A percentile compares a stretch with the other conserved stretches of the same genome.
Conservation (phyloP, 2,797 vertebrate genomes). For the Steatocranus sp. region DNA sequence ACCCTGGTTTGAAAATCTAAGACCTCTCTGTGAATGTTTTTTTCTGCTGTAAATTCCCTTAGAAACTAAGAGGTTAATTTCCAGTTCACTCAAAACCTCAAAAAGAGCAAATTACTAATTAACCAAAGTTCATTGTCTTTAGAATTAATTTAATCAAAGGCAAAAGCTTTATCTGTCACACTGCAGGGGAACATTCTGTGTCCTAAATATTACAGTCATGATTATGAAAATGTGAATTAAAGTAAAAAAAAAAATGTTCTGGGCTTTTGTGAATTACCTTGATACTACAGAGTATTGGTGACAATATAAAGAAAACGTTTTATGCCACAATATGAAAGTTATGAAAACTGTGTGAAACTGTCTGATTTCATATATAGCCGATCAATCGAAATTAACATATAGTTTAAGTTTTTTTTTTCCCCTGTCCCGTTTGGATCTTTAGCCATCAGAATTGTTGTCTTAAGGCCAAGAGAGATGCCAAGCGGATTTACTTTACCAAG, state of each 20-base stretch:
- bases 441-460: too few species aligned
- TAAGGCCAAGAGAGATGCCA: too few species aligned
- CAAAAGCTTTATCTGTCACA: constrained; percentile 14
- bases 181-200: not conserved
- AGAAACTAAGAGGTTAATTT: constrained; percentile 29
- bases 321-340: not conserved
- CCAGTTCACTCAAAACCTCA: constrained; percentile 1
- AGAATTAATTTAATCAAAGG: constrained; percentile 35
- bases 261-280: not conserved
- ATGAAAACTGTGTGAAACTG: not conserved
- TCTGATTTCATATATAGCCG: not conserved
- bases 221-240: not conserved
- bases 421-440: too few species aligned
- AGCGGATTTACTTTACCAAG: too few species aligned
- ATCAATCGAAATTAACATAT: not conserved
- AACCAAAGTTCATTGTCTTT: constrained; percentile 15
- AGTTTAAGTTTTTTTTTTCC: too few species aligned
- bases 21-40: not conserved
- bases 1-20: not conserved
- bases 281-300: not conserved
- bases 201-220: not conserved
- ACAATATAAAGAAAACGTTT: not conserved
- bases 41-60: not conserved
- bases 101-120: constrained; percentile 37
- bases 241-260: not conserved